phyloP scores from a whole-genome alignment of 2,888 invertebrate species.

The Tipula helvola region DNA sequence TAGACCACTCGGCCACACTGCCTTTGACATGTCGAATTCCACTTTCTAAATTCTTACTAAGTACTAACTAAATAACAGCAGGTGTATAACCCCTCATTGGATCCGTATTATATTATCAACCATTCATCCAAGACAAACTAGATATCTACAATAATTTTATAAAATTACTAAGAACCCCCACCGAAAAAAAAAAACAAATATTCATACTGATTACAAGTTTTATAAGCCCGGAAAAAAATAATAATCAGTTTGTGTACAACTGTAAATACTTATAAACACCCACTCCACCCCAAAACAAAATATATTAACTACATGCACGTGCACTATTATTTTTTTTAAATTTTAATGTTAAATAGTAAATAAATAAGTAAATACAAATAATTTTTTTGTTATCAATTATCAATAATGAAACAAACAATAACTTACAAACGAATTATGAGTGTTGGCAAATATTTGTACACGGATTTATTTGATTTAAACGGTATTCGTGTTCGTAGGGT shows the following conservation, averaged over 20 bases:
- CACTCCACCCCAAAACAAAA: background rate
- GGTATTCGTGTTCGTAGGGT: background rate
- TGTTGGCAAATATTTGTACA: background rate
- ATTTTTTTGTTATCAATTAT: background rate
- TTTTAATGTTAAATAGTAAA: background rate
- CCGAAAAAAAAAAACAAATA: background rate
- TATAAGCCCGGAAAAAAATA: background rate
- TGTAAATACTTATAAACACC: background rate
- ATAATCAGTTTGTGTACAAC: background rate
- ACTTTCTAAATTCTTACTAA: background rate
- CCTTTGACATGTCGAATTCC: background rate
- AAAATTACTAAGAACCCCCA: background rate
- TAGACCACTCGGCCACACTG: conserved; percentile 12
- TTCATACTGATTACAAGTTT: background rate
- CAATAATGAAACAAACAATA: background rate
- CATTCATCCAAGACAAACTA: background rate
- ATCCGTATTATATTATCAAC: background rate
- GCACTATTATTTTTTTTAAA: background rate
- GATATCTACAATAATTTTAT: background rate
- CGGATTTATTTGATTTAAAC: background rate
- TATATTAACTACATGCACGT: background rate
- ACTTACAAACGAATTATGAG: background rate
- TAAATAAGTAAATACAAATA: background rate
- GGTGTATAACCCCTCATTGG: background rate
- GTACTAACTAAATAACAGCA: background rate